Base-by-base conservation (phyloP, 2,113 vertebrate genomes). In the Ammospiza nelsoni region DNA sequence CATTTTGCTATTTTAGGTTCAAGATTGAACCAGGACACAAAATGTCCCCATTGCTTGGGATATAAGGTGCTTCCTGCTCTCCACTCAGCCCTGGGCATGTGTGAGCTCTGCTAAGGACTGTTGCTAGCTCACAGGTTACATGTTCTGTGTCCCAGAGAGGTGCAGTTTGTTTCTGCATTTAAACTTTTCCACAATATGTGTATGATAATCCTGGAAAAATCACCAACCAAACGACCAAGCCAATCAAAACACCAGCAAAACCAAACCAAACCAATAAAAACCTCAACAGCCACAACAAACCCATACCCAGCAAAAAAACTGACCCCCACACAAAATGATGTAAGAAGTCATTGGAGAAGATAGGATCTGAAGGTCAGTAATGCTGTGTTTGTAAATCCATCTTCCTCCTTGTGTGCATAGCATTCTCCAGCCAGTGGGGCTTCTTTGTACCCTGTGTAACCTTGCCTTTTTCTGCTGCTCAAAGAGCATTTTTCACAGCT, bases 401-500 rank as follows among this genome's bases (percentile, higher is more conserved):
- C 28, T 12, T 77, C 31, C 44, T 59, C 27, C 22, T 37, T 48
- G 48, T 29, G 73, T 67, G 25, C 51, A 41, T 15, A n/a, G 3
- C 7, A 2, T 65, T 91, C 49, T 87, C 39, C 24, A 73, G 52
- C 7, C 57, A 29, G 6, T 10, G 39, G 15, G 8, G 10, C 55
- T 93, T 86, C 35, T 62, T 75, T 85, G 20, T 76, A 58, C 12
- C 52, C 48, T 17, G 24, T 71, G 87, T 85, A 89, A 81, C 83
- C 52, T 91, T 89, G 48, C 28, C 57, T 92, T 92, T 92, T 66
- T 27, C 33, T 86, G 44, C 29, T 77, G 41, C 54, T 93, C 55
- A 77, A 96, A 89, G 62, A 92, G 23, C 49, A 49, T 31, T 85
- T 92, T 91, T 90, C 93, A 66, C 54, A 84, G 67, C 69, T 77